A percentile compares a stretch with the other conserved stretches of the same genome.
Evolutionary conservation across 2,888 invertebrate genomes (phyloP).

Genomic region (Norana najaformis): DNA sequence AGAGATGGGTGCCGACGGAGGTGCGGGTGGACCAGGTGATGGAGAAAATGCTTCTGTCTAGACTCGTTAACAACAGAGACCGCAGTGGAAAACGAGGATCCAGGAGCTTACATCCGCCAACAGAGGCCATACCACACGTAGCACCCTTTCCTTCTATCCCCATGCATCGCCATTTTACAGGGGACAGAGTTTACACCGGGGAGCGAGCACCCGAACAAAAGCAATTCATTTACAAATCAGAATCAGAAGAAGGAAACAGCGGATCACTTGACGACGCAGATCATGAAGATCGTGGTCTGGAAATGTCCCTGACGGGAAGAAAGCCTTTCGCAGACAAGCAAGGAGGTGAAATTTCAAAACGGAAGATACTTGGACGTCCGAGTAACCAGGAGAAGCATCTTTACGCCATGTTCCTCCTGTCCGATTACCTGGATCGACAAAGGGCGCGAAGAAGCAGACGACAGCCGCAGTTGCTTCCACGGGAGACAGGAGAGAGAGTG

Average conservation of each 20-base stretch:
- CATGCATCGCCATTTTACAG: neutral
- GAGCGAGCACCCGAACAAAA: neutral
- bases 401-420: neutral
- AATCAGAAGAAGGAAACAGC: neutral
- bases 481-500: neutral
- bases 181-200: neutral
- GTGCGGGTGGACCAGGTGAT: neutral
- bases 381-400: neutral
- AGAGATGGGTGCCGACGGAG: slow-evolving; percentile 15
- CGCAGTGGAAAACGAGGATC: neutral
- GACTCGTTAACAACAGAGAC: neutral
- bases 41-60: neutral
- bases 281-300: neutral
- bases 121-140: neutral
- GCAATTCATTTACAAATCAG: neutral
- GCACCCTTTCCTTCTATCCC: neutral
- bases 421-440: neutral
- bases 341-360: neutral
- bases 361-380: neutral
- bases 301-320: neutral
- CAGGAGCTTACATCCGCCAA: neutral
- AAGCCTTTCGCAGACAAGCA: neutral
- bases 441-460: neutral
- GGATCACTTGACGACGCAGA: neutral
- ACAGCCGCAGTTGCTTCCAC: neutral